Evolutionary conservation across 2,888 invertebrate species (phyloP).

Genomic region (Halictus quadricinctus): DNA sequence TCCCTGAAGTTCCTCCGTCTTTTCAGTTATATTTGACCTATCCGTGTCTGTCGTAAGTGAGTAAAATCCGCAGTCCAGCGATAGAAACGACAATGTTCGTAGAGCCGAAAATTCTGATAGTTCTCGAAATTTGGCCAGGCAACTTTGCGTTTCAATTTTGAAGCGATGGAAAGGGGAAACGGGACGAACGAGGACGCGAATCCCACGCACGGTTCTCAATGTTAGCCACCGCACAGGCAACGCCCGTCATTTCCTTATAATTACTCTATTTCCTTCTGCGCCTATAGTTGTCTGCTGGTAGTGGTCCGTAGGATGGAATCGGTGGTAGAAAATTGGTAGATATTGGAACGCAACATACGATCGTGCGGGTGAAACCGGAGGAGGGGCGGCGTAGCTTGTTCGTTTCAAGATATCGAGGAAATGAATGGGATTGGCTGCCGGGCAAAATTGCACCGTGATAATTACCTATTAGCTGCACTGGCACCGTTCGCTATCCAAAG

Average conservation of each 20-base stretch:
- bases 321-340: constrained; percentile 77
- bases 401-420: constrained; percentile 80
- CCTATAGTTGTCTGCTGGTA: constrained; percentile 63
- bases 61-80: not conserved
- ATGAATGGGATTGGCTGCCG: constrained; percentile 79
- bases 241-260: constrained; percentile 82
- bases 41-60: not conserved
- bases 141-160: constrained; percentile 47
- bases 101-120: not conserved
- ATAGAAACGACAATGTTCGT: not conserved
- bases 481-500: constrained; percentile 59
- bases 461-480: constrained; percentile 79
- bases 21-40: not conserved
- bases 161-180: constrained; percentile 35
- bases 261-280: constrained; percentile 80
- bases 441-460: constrained; percentile 77
- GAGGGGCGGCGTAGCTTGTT: constrained; percentile 53
- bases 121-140: constrained; percentile 8
- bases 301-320: constrained; percentile 71
- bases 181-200: constrained; percentile 52
- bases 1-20: not conserved
- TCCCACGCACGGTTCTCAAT: constrained; percentile 68
- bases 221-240: constrained; percentile 77
- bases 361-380: constrained; percentile 56
- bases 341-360: constrained; percentile 70